Evolutionary conservation across 2,888 invertebrate genomes (phyloP), one percentile per base, ranked within the genome.

Genomic region (Nyleta sp.): DNA sequence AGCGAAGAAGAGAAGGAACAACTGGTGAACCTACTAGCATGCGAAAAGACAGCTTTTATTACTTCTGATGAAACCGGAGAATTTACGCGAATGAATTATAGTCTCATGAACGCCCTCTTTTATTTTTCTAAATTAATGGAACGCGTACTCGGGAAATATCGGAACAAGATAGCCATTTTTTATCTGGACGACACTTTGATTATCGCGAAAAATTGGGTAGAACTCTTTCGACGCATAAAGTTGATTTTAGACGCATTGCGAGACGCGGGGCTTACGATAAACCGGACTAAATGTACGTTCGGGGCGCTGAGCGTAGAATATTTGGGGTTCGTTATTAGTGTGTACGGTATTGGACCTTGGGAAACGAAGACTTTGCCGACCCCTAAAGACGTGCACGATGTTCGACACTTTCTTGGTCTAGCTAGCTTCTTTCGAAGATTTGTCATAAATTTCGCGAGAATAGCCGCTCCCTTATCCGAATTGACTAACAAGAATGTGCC

Each of bases 41-140:
- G 40, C 0, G 46, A 20, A 13, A 80, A 53, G 53, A 83, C 73
- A 2, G 79, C 77, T 18, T 83, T 71, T n/a, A 80, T 84, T 2
- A 84, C 83, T 5, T 81, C 82, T 0, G 78, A 81, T 4, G 74
- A 77, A 4, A 78, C 84, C 0, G 87, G 81, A 7, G 83, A 86
- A 73, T 87, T 83, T 46, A 60, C 78, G 0, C n/a, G 79, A 0
- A 81, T 83, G 76, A 83, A 83, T n/a, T 88, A 86, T 40, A 86
- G 86, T 0, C 65, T 86, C 2, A 70, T 81, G 24, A 86, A 87
- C 57, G 84, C 84, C 0, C 84, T 84, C 1, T 78, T 78, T n/a
- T 84, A 83, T n/a, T 88, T 85, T 65, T 52, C 73, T 0, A 79
- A 81, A 33, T 28, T 72, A 8, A 81, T 87, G 80, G 81, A 85